A percentile compares a stretch with the other conserved stretches of the same genome.
phyloP scores from a whole-genome alignment of 2,888 invertebrate species.

The Cataglyphis albicans region DNA sequence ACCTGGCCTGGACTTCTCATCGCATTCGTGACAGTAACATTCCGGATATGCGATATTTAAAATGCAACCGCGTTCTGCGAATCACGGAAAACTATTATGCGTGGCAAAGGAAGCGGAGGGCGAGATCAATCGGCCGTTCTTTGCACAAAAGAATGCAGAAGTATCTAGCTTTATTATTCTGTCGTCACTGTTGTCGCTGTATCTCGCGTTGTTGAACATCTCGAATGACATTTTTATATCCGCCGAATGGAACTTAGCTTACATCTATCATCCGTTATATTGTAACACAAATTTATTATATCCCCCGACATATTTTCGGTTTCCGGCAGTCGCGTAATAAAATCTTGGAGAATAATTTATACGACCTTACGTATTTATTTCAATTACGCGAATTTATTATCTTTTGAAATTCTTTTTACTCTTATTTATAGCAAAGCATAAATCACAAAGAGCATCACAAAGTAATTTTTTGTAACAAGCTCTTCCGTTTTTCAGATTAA shows the following conservation, averaged over 20 bases:
- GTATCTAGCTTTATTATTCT: slow-evolving; percentile 44
- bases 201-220: slow-evolving; percentile 17
- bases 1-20: slow-evolving; percentile 56
- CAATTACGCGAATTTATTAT: background rate
- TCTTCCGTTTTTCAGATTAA: slow-evolving; percentile 33
- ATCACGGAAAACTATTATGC: slow-evolving; percentile 19
- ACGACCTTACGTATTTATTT: slow-evolving; percentile 2
- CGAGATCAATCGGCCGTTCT: slow-evolving; percentile 49
- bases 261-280: slow-evolving; percentile 7
- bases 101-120: slow-evolving; percentile 26
- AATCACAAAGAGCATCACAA: slow-evolving; percentile 5
- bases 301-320: slow-evolving; percentile 25
- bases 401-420: slow-evolving; percentile 18
- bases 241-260: background rate
- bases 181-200: background rate
- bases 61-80: slow-evolving; percentile 44
- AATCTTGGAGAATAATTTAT: slow-evolving; percentile 45
- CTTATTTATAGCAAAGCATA: slow-evolving; percentile 4
- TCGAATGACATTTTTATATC: slow-evolving; percentile 1
- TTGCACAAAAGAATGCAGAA: slow-evolving; percentile 63
- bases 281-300: slow-evolving; percentile 36
- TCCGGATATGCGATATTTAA: slow-evolving; percentile 63
- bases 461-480: background rate
- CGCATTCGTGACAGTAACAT: background rate
- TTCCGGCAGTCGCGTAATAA: slow-evolving; percentile 31